Percentiles rank a stretch among this genome's conserved stretches.
phyloP scores from a whole-genome alignment of 1,140 invertebrate genomes.

The Samia ricini region DNA sequence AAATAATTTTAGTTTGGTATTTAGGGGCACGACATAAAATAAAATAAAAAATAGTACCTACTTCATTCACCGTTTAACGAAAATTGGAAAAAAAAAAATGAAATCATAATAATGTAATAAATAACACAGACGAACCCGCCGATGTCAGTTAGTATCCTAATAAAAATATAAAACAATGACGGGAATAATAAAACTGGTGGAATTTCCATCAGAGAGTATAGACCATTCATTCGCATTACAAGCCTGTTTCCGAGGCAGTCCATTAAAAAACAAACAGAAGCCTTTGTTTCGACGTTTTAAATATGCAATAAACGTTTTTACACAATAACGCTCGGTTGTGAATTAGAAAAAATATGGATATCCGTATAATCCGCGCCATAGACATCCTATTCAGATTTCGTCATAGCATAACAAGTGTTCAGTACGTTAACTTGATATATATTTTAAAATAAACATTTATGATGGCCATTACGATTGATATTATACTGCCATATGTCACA shows the following conservation, averaged over 20 bases:
- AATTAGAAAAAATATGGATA: constrained; percentile 21
- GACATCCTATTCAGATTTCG: constrained; percentile 8
- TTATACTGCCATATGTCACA: too few relatives aligned
- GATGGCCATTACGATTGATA: too few relatives aligned
- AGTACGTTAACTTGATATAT: background rate
- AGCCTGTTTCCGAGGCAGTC: background rate
- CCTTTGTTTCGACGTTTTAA: constrained; percentile 4
- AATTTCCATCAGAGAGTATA: background rate
- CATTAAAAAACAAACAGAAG: constrained; percentile 8
- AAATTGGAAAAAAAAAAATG: too few relatives aligned
- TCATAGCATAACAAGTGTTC: background rate
- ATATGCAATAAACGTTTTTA: constrained; percentile 6
- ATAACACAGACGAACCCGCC: background rate
- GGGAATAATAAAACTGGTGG: background rate
- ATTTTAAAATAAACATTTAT: background rate
- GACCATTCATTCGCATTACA: background rate
- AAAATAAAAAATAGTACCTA: too few relatives aligned
- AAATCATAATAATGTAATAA: too few relatives aligned
- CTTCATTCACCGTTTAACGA: too few relatives aligned
- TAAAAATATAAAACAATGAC: background rate
- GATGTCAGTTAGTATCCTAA: background rate
- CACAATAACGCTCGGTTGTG: constrained; percentile 3
- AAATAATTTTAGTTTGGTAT: too few relatives aligned
- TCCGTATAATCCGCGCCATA: constrained; percentile 11
- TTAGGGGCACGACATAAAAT: too few relatives aligned